phyloP scores from a whole-genome alignment of 1,140 invertebrate genomes.

The Drosophila persimilis region DNA sequence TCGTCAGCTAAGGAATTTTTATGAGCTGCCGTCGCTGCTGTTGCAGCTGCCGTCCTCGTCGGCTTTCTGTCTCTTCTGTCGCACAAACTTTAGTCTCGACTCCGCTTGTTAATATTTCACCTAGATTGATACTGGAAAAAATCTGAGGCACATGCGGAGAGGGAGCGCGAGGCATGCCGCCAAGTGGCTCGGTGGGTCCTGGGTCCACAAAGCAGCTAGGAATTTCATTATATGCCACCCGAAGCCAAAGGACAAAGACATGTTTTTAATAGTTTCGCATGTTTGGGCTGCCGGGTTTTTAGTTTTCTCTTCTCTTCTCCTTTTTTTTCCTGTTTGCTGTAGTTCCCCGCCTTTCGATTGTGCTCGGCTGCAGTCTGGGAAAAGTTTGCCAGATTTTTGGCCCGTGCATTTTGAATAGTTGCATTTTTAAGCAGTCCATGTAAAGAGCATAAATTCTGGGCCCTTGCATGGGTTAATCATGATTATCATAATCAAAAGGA shows the following conservation, averaged over 20 bases:
- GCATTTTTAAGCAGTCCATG: conserved; percentile 59
- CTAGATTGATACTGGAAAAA: conserved; percentile 72
- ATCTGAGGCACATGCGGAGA: neutral
- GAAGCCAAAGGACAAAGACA: conserved; percentile 77
- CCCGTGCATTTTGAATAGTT: conserved; percentile 51
- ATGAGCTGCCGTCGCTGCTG: conserved; percentile 59
- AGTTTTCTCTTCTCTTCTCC: neutral
- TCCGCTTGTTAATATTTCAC: conserved; percentile 77
- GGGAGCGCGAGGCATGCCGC: conserved; percentile 16
- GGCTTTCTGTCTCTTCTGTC: conserved; percentile 30
- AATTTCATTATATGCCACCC: conserved; percentile 77
- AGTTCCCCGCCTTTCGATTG: conserved; percentile 17
- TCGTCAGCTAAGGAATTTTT: conserved; percentile 68
- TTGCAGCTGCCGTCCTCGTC: conserved; percentile 24
- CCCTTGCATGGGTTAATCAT: neutral
- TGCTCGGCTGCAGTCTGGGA: conserved; percentile 26
- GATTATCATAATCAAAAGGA: conserved; percentile 17
- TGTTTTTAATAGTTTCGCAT: conserved; percentile 78
- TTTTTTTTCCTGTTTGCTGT: conserved; percentile 12
- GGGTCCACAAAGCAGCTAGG: conserved; percentile 49
- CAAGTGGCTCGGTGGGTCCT: conserved; percentile 44
- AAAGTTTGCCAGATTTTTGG: conserved; percentile 68
- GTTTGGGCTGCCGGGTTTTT: conserved; percentile 62
- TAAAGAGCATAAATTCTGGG: conserved; percentile 35
- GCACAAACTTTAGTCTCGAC: conserved; percentile 48